Percentiles rank a stretch among this genome's conserved stretches.
Conservation (phyloP, 2,113 vertebrate species). For the Sinocyclocheilus maitianheensis region DNA sequence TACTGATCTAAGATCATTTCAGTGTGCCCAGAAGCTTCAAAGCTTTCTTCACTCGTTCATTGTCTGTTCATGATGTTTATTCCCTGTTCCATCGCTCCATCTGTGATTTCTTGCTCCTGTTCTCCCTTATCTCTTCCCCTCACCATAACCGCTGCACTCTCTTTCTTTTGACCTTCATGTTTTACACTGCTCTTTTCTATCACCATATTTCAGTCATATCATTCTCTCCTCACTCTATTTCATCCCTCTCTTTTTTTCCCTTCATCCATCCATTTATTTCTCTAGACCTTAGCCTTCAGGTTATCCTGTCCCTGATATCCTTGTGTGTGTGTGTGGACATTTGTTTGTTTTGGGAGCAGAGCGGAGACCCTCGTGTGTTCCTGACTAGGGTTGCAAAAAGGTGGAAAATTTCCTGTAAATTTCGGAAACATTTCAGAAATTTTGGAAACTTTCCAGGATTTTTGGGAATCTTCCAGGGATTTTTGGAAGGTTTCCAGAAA, state of each 20-base stretch:
- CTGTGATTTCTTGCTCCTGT: constrained; percentile 54
- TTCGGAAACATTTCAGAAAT: no score
- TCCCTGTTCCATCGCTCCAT: constrained; percentile 48
- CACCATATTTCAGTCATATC: constrained; percentile 62
- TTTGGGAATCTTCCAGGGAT: no score
- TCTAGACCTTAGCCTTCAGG: constrained; percentile 43
- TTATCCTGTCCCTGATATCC: constrained; percentile 49
- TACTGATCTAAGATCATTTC: background rate
- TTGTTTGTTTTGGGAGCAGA: background rate
- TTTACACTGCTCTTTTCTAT: constrained; percentile 34
- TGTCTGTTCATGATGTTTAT: constrained; percentile 50
- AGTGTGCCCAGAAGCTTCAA: constrained; percentile 25
- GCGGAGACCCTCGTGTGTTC: background rate
- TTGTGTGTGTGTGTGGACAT: no score
- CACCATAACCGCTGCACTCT: constrained; percentile 15
- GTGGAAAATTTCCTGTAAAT: no score
- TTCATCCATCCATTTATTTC: constrained; percentile 31
- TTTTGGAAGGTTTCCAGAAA: no score
- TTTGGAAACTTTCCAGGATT: no score
- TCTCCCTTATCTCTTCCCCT: constrained; percentile 34
- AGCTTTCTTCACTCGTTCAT: constrained; percentile 39
- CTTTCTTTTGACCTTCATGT: constrained; percentile 56
- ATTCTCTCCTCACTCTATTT: constrained; percentile 54
- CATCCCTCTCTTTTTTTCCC: constrained; percentile 28
- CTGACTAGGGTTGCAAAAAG: no score